These are phyloP conservation scores for Melanostoma scalare DNA, from an alignment of 2,888 invertebrate genomes.

Conservation along the genomic window DNA sequence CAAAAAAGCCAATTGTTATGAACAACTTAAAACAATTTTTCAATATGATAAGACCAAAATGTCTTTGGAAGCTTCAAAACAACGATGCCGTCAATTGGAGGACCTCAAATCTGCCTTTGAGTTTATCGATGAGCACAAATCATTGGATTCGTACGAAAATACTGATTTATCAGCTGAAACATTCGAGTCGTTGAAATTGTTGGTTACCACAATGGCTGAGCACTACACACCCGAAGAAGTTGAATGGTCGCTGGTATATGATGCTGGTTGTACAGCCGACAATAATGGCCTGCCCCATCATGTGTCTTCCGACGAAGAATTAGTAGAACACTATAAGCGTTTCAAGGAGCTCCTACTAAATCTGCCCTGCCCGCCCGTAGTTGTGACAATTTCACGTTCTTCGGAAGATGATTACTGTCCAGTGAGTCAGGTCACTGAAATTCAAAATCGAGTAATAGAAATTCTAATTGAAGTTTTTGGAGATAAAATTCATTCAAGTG, in stretches of 20 bases:
- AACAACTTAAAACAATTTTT: constrained; percentile 87
- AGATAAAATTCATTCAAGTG: constrained; percentile 78
- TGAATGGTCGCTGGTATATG: constrained; percentile 91
- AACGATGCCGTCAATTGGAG: constrained; percentile 86
- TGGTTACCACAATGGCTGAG: constrained; percentile 83
- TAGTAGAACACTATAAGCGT: constrained; percentile 85
- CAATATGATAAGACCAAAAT: constrained; percentile 83
- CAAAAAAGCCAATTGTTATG: constrained; percentile 87
- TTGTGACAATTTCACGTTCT: constrained; percentile 91
- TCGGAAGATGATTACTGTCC: constrained; percentile 96
- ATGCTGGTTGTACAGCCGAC: constrained; percentile 94
- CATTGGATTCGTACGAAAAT: constrained; percentile 82
- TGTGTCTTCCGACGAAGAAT: constrained; percentile 87
- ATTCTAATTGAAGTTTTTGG: constrained; percentile 82
- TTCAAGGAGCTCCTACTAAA: constrained; percentile 84
- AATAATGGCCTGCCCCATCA: constrained; percentile 93
- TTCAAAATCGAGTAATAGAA: constrained; percentile 87
- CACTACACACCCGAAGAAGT: constrained; percentile 86
- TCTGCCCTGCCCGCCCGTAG: constrained; percentile 85
- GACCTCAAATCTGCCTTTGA: constrained; percentile 87
- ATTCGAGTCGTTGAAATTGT: constrained; percentile 80
- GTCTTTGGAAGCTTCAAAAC: constrained; percentile 83
- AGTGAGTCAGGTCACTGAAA: constrained; percentile 89
- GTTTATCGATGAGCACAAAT: constrained; percentile 85
- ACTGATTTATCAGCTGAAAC: constrained; percentile 76